Evolutionary conservation across 2,797 vertebrate genomes (phyloP).

Genomic region (Pseudochromis fuscus): DNA sequence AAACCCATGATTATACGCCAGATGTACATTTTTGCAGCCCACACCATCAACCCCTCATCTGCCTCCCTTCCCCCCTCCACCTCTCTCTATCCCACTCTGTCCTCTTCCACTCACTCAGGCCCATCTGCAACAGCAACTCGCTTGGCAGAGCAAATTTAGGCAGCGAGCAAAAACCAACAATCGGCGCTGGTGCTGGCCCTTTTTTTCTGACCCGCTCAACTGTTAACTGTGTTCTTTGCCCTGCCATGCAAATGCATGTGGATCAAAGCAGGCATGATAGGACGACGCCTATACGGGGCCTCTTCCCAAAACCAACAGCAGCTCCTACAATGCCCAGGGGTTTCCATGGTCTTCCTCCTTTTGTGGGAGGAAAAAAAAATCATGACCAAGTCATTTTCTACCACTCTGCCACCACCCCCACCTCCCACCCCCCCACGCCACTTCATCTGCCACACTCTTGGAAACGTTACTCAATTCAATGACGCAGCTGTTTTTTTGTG

Average conservation of each 20-base stretch:
- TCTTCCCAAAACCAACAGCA: conserved; percentile 82
- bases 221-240: conserved; percentile 87
- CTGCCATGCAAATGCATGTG: conserved; percentile 85
- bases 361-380: conserved; percentile 72
- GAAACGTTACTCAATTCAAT: conserved; percentile 49
- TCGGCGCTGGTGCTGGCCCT: conserved; percentile 82
- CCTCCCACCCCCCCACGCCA: not conserved
- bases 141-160: conserved; percentile 84
- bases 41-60: conserved; percentile 32
- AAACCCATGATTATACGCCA: conserved; percentile 33
- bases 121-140: conserved; percentile 78
- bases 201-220: conserved; percentile 88
- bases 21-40: conserved; percentile 41
- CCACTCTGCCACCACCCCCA: conserved; percentile 14
- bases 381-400: conserved; percentile 72
- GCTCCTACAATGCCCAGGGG: conserved; percentile 77
- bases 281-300: conserved; percentile 79
- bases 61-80: conserved; percentile 25
- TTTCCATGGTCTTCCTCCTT: conserved; percentile 78
- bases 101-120: conserved; percentile 54
- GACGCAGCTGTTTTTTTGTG: conserved; percentile 52
- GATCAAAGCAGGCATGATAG: conserved; percentile 83
- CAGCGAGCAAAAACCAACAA: conserved; percentile 85
- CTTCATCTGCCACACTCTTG: conserved; percentile 44
- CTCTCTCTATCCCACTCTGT: conserved; percentile 2